Conservation (phyloP, 2,888 invertebrate genomes). For the Ypsolopha scabrella region DNA sequence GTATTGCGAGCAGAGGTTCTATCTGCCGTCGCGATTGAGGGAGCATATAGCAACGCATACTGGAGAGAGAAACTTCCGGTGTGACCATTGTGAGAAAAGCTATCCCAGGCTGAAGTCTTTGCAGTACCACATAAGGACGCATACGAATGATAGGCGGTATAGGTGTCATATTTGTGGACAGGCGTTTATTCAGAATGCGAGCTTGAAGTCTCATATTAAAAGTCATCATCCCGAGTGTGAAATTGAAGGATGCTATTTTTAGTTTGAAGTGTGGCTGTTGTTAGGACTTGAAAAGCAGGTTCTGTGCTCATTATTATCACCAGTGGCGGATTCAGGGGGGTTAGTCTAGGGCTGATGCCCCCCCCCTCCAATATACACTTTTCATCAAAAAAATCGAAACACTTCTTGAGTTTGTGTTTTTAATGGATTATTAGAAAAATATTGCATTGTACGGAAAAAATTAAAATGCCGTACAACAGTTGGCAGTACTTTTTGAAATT, state of each 20-base stretch:
- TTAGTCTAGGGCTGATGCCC: no score
- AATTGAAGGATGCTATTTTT: constrained; percentile 48
- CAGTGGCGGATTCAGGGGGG: no score
- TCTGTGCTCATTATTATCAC: no score
- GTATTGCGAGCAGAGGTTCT: constrained; percentile 65
- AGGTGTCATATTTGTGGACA: constrained; percentile 67
- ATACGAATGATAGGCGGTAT: constrained; percentile 69
- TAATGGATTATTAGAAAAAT: no score
- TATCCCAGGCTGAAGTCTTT: constrained; percentile 71
- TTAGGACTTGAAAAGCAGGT: no score
- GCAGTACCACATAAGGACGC: constrained; percentile 71
- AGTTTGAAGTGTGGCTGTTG: no score
- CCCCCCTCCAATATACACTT: no score
- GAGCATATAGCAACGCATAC: constrained; percentile 69
- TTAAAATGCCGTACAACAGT: no score
- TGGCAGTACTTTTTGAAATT: no score
- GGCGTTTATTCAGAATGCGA: constrained; percentile 71
- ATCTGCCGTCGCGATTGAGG: constrained; percentile 49
- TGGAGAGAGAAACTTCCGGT: constrained; percentile 66
- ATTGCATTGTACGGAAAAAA: no score
- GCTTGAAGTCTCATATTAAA: constrained; percentile 71
- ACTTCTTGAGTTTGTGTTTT: no score
- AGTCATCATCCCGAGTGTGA: constrained; percentile 65
- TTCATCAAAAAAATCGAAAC: no score
- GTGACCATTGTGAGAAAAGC: constrained; percentile 70